Evolutionary conservation across 2,797 vertebrate species (phyloP), one percentile per base, ranked within the genome.

Genomic region (Momotus momota): DNA sequence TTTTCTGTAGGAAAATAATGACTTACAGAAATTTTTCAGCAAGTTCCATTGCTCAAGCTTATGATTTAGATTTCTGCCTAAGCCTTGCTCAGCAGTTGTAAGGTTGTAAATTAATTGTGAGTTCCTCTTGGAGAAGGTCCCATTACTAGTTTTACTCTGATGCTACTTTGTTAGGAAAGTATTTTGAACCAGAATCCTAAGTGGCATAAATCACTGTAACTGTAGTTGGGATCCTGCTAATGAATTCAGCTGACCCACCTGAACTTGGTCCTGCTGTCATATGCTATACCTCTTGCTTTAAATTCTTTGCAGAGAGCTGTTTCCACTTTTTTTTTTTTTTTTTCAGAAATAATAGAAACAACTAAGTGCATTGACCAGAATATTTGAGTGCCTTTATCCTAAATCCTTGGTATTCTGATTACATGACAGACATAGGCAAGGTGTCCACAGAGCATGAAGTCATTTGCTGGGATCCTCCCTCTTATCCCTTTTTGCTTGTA

Each of bases 251-350:
- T 26, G 46, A 71, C n/a, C 14, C 35, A 62, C 1, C 0, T 43
- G 29, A 81, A 33, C 54, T 82, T 43, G 12, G 21, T 66, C 73
- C 29, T 81, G 18, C 38, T 79, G 54, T 86, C 66, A 57, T 27
- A 57, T 10, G 13, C 45, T 69, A 22, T 8, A 21, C 12, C 86
- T 86, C 35, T 67, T 58, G 10, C 29, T 88, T 81, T 74, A 88
- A 95, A 91, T 93, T 93, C 61, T 91, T 82, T 9, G 3, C 26
- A 74, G 78, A 81, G 71, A 73, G 18, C 70, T 92, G 20, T 85
- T 94, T 94, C 77, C 75, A 78, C 40, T 81, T 66, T 12, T 65
- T 95, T 94, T 12, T 35, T 35, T 35, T 87, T 46, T 88, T 91
- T 93, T 84, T 60, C 10, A 74, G 66, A 72, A 95, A 77, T 52